Evolutionary conservation across 1,140 invertebrate species (phyloP), one percentile per base, ranked within the genome.

Genomic region (Brachionus calyciflorus): DNA sequence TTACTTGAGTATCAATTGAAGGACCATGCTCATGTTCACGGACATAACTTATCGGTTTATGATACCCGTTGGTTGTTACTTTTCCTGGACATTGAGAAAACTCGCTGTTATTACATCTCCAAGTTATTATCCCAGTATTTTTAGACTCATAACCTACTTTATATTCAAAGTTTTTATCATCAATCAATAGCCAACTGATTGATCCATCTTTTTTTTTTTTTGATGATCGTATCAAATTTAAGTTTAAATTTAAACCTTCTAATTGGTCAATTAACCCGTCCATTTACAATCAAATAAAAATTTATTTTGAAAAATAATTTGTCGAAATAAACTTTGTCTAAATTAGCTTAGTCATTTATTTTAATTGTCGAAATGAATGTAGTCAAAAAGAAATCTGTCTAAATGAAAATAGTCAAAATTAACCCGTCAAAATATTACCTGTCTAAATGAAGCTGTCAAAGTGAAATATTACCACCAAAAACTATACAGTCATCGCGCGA

Each of bases 1-100:
- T 53, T 53, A 53, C 51, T 53, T 53, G 51, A 24, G 51, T 53
- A 10, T 53, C 24, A 53, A 53, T 53, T 53, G 51, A 21, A 17
- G 21, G 9, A 21, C n/a, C 24, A 12, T 53, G 9, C 21, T 49
- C 48, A 49, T 49, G 48, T 9, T 9, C 48, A 7, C 48, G 5
- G 5, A 49, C 5, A 49, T 49, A 7, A n/a, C n/a, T n/a, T n/a
- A 49, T 49, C n/a, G 19, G 48, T n/a, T 49, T 49, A 7, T 49
- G 5, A 49, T 49, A n/a, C 4, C 48, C 48, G 5, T 49, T 4
- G 19, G 48, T n/a, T 7, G n/a, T 7, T 4, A 49, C 19, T 5
- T 5, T n/a, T 21, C 48, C 48, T 4, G 12, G 5, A 49, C 48
- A 49, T 7, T 49, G n/a, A 9, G n/a, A n/a, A 17, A 49, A 49